Percentiles rank a stretch among this genome's conserved stretches.
Conservation (phyloP, 2,113 vertebrate species). For the Scopus umbretta region DNA sequence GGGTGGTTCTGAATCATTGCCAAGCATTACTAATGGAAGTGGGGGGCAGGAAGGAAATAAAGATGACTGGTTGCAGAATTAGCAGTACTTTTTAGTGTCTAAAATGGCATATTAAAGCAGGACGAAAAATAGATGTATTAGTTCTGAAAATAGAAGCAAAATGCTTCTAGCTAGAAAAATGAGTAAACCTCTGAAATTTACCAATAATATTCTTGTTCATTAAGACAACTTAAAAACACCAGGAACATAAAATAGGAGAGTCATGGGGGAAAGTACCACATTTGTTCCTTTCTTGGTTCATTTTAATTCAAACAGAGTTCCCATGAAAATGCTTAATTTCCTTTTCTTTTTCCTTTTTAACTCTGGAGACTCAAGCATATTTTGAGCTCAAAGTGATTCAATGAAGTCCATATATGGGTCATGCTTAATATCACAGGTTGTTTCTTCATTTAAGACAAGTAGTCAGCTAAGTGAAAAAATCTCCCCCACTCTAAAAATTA, state of each 20-base stretch:
- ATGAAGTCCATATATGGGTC: rapidly evolving
- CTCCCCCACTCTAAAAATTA: neutral
- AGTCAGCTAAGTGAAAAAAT: neutral
- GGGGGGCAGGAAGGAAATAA: slow-evolving; percentile 10
- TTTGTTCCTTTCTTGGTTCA: neutral
- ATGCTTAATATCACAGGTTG: neutral
- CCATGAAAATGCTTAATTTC: neutral
- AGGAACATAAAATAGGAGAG: neutral
- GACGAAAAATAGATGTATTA: neutral
- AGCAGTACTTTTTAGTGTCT: neutral
- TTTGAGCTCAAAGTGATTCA: neutral
- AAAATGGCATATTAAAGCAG: neutral
- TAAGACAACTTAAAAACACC: neutral
- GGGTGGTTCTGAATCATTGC: slow-evolving; percentile 8
- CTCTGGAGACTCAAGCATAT: neutral
- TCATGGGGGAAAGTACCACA: neutral
- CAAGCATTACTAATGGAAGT: neutral
- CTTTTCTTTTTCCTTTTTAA: neutral
- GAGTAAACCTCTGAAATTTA: neutral
- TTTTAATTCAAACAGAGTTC: neutral
- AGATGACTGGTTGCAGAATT: slow-evolving; percentile 1
- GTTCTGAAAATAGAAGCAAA: neutral
- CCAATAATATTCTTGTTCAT: neutral
- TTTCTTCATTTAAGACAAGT: neutral
- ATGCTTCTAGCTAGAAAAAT: neutral